Evolutionary conservation across 2,888 invertebrate species (phyloP).

Genomic region (Eristalinus sepulchralis): DNA sequence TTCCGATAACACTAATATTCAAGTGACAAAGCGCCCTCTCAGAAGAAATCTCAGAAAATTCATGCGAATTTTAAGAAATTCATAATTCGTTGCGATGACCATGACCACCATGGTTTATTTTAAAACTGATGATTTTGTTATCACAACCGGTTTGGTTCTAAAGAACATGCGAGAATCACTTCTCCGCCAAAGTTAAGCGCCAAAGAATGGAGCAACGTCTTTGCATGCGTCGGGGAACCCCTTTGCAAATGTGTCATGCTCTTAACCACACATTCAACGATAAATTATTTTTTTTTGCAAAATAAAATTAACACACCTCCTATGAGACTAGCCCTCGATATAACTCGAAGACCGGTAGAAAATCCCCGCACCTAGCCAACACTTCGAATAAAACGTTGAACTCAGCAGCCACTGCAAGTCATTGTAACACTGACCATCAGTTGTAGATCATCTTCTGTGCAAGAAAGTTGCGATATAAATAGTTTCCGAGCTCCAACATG

Average conservation of each 20-base stretch:
- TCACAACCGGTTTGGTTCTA: neutral
- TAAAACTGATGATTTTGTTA: neutral
- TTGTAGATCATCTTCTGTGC: neutral
- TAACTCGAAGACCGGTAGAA: neutral
- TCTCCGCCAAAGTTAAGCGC: neutral
- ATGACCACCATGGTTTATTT: neutral
- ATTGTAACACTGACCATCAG: neutral
- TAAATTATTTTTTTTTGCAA: neutral
- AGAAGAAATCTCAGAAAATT: no score
- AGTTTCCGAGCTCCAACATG: neutral
- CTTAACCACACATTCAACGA: neutral
- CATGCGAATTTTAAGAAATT: no score
- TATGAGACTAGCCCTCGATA: no score
- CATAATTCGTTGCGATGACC: no score
- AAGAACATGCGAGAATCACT: neutral
- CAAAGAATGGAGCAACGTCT: neutral
- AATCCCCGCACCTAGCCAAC: neutral
- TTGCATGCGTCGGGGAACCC: neutral
- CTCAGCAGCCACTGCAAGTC: neutral
- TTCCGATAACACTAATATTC: no score
- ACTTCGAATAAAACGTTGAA: neutral
- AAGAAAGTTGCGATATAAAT: neutral
- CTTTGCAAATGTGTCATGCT: neutral
- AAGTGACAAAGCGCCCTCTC: no score
- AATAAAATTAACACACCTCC: neutral